A percentile compares a stretch with the other conserved stretches of the same genome.
Evolutionary conservation across 1,140 invertebrate species (phyloP).

Genomic region (Euura lappo): DNA sequence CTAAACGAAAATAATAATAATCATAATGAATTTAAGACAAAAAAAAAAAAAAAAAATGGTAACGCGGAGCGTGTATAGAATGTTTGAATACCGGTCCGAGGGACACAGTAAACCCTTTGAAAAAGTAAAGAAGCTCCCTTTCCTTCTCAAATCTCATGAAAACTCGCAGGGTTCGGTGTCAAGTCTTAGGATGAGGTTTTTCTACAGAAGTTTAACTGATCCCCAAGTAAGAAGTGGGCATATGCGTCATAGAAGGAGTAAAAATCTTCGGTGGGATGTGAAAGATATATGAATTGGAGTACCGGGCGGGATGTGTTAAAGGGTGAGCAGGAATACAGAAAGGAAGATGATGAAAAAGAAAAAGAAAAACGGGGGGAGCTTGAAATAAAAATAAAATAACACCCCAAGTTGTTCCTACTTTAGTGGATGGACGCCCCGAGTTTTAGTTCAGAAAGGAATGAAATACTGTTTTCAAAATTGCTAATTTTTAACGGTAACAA

Average conservation of each 20-base stretch:
- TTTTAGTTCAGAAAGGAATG: too few relatives aligned
- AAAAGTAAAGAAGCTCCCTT: not conserved
- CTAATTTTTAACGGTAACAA: too few relatives aligned
- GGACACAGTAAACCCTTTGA: not conserved
- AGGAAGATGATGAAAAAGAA: not conserved
- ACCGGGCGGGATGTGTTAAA: not conserved
- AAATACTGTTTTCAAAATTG: too few relatives aligned
- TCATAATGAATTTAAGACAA: too few relatives aligned
- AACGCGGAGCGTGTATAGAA: too few relatives aligned
- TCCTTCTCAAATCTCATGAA: not conserved
- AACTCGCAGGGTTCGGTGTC: not conserved
- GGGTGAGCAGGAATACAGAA: not conserved
- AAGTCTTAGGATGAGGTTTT: not conserved
- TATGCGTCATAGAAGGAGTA: not conserved
- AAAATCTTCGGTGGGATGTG: not conserved
- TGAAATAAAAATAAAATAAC: too few relatives aligned
- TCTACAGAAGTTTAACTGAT: too few relatives aligned
- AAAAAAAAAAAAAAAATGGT: too few relatives aligned
- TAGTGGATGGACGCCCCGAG: too few relatives aligned
- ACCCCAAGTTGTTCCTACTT: too few relatives aligned
- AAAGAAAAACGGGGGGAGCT: not conserved
- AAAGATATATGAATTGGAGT: slow-evolving; percentile 8
- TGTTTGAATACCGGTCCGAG: too few relatives aligned
- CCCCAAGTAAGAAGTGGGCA: not conserved
- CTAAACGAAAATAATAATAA: too few relatives aligned